A percentile compares a stretch with the other conserved stretches of the same genome.
Conservation (phyloP, 2,888 invertebrate genomes). For the Melipona bicolor region DNA sequence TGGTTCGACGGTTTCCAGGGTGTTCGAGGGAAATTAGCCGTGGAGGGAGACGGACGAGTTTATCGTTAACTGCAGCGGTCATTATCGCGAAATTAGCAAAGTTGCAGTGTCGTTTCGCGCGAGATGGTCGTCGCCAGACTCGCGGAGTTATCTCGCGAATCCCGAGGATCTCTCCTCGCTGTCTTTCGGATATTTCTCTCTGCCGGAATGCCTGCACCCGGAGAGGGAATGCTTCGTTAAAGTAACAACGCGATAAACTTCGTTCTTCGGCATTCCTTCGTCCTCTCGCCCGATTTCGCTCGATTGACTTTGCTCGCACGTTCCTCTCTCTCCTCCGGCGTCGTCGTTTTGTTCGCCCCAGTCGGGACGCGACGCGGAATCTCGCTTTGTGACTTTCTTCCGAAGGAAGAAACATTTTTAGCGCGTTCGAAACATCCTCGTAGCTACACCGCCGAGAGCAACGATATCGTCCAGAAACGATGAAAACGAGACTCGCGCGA, state of each 20-base stretch:
- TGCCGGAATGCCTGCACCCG: conserved; percentile 32
- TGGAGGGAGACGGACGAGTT: background rate
- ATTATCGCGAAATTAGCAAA: conserved; percentile 48
- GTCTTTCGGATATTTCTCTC: conserved; percentile 1
- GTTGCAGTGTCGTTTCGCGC: conserved; percentile 29
- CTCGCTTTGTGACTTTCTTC: background rate
- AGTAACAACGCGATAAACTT: conserved; percentile 68
- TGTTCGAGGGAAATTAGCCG: conserved; percentile 31
- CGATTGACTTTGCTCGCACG: background rate
- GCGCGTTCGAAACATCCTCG: conserved; percentile 1
- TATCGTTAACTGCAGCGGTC: conserved; percentile 35
- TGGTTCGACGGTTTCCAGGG: background rate
- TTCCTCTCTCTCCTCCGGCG: background rate
- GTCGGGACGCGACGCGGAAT: background rate
- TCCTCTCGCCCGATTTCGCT: background rate
- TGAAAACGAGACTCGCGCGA: background rate
- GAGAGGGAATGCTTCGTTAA: conserved; percentile 62
- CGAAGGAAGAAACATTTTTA: background rate
- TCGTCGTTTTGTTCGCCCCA: background rate
- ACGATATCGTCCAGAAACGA: background rate
- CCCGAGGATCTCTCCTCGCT: conserved; percentile 50
- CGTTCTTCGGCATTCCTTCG: conserved; percentile 46
- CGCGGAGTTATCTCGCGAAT: conserved; percentile 55
- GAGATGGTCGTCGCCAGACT: conserved; percentile 23
- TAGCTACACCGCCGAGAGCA: conserved; percentile 2